Conservation (phyloP, 2,888 invertebrate genomes). For the Pammene fasciana region DNA sequence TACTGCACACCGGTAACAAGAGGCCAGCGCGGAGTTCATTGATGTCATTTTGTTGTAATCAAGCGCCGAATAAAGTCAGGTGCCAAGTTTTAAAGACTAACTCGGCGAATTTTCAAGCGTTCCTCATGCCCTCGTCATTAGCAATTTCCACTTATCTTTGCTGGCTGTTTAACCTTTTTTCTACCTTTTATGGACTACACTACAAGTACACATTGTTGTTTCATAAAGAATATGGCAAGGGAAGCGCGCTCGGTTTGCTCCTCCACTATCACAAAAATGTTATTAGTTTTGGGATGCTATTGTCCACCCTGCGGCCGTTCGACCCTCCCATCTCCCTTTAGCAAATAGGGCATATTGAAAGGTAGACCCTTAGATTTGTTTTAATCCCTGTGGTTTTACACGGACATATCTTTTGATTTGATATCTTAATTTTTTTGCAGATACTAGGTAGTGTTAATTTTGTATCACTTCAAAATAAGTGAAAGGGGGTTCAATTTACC, state of each 20-base stretch:
- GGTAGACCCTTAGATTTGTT: constrained; percentile 48
- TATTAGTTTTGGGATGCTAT: constrained; percentile 81
- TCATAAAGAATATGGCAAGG: constrained; percentile 70
- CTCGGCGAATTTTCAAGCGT: not conserved
- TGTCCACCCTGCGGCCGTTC: constrained; percentile 69
- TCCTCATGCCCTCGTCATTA: not conserved
- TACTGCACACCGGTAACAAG: constrained; percentile 72
- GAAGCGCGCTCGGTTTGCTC: constrained; percentile 69
- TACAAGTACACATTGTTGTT: constrained; percentile 74
- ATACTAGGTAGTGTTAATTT: not conserved
- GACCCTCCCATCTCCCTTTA: constrained; percentile 61
- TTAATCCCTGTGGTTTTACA: constrained; percentile 44
- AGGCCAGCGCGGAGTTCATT: constrained; percentile 71
- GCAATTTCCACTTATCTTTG: constrained; percentile 17
- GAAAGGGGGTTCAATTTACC: not conserved
- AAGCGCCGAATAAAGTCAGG: constrained; percentile 48
- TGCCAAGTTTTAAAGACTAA: constrained; percentile 55
- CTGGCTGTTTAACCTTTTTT: constrained; percentile 53
- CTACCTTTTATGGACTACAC: constrained; percentile 72
- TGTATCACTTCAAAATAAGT: not conserved
- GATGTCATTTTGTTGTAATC: constrained; percentile 71
- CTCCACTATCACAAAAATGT: constrained; percentile 80
- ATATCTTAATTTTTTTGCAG: constrained; percentile 3
- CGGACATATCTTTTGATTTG: constrained; percentile 17
- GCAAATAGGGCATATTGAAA: constrained; percentile 64